Conservation (phyloP, 2,113 vertebrate genomes). For the Picathartes gymnocephalus region DNA sequence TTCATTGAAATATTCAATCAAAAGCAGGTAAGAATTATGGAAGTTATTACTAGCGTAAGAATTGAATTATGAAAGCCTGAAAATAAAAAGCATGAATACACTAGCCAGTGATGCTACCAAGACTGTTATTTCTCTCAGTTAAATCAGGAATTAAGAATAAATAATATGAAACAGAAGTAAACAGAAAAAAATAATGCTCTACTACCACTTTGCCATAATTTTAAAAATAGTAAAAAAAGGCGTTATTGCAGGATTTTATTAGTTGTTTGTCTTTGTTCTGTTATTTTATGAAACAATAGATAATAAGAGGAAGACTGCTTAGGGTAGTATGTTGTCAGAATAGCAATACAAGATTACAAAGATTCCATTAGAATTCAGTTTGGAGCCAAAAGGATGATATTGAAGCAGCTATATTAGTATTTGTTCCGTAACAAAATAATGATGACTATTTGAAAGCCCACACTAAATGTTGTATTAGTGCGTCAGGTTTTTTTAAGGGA, state of each 20-base stretch:
- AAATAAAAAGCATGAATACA: background rate
- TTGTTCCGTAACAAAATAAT: background rate
- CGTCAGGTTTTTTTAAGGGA: background rate
- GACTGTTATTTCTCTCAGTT: background rate
- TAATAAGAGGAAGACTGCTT: background rate
- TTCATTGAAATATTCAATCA: background rate
- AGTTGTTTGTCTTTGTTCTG: background rate
- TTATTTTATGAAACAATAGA: background rate
- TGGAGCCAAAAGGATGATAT: background rate
- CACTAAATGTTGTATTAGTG: accelerated
- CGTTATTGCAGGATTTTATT: background rate
- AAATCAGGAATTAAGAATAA: background rate
- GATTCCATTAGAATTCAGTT: background rate
- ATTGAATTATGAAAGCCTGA: background rate
- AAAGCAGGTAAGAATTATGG: background rate
- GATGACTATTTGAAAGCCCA: background rate
- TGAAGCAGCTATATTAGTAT: background rate
- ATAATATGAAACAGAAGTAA: background rate
- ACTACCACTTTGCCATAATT: background rate
- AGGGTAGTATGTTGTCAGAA: background rate
- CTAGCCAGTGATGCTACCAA: background rate
- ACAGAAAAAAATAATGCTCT: background rate
- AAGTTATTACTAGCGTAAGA: background rate
- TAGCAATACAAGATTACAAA: background rate
- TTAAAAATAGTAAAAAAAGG: background rate